Base-by-base conservation (phyloP, 2,113 vertebrate genomes). In the Heloderma charlesbogerti region DNA sequence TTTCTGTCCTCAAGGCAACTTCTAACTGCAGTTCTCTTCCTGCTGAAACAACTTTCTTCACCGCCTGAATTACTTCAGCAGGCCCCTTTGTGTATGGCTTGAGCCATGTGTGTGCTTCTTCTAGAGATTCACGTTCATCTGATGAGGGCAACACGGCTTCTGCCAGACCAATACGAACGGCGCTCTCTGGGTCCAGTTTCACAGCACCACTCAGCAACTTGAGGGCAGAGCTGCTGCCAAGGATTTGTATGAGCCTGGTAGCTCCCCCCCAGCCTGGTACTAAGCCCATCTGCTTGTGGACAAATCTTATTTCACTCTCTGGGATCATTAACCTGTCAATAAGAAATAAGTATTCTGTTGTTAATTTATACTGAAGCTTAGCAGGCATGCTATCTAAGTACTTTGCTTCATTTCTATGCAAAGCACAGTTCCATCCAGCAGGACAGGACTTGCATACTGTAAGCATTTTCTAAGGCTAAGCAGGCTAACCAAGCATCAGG, bases 271-370 rank as follows among this genome's bases (percentile, higher is more conserved):
- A 99, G 91, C 98, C 98, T 1, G 99, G 99, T 72, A 99, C 97
- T 95, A 99, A 96, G 2, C 99, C 99, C 98, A 99, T 99, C 80
- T 97, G 98, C 96, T 99, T 99, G 86, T 99, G 99, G 89, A 99
- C 98, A 94, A 99, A 99, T 87, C 98, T 97, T 94, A 99, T 98
- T 89, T 98, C 97, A 67, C 98, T 98, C 74, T 96, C 98, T 3
- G 96, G 88, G 1, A 98, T 97, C 99, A 99, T 98, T 94, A 99
- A 96, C 94, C 99, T 99, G 95, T 1, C 90, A 89, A 80, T 37
- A 1, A 93, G 77, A 91, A 94, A 86, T n/a, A 95, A 78, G 72
- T 57, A 86, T 5, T 1, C 40, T 75, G 66, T 91, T 83, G 80
- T 95, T 93, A 96, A 15, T 63, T 69, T 4, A 0, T 8, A 63